Evolutionary conservation across 2,113 vertebrate species (phyloP).

Genomic region (Lamprotornis superbus): DNA sequence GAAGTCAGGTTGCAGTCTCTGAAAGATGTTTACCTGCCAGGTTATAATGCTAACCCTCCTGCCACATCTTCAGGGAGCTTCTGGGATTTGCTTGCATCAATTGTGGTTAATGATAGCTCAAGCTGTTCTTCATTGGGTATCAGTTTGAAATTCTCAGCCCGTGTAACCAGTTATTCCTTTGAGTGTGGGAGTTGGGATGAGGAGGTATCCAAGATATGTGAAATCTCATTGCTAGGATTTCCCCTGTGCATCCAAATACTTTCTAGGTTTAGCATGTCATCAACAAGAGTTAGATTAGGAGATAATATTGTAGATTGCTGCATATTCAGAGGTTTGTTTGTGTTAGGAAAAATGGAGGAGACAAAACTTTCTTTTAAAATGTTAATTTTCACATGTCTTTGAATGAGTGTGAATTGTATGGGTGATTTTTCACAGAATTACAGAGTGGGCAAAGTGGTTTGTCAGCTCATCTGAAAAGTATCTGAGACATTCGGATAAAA

Average conservation of each 20-base stretch:
- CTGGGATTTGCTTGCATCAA: neutral
- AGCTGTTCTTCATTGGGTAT: neutral
- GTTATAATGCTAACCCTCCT: neutral
- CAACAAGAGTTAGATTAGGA: neutral
- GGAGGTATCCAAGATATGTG: neutral
- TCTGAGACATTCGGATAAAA: neutral
- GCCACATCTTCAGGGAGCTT: rapidly evolving
- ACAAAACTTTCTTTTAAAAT: neutral
- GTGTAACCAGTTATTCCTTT: neutral
- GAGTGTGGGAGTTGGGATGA: neutral
- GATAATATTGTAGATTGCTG: neutral
- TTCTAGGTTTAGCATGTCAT: neutral
- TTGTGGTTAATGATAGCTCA: neutral
- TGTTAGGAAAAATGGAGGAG: neutral
- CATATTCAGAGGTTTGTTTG: neutral
- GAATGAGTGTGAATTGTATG: neutral
- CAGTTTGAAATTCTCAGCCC: neutral
- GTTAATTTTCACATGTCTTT: neutral
- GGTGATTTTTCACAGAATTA: neutral
- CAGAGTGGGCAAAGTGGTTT: neutral
- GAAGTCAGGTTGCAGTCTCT: neutral
- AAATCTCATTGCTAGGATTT: neutral
- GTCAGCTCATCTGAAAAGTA: neutral
- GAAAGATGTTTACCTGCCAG: neutral
- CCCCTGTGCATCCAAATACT: neutral